Percentiles rank a stretch among this genome's conserved stretches.
phyloP scores from a whole-genome alignment of 1,140 invertebrate species.

The Branchinecta lynchi region DNA sequence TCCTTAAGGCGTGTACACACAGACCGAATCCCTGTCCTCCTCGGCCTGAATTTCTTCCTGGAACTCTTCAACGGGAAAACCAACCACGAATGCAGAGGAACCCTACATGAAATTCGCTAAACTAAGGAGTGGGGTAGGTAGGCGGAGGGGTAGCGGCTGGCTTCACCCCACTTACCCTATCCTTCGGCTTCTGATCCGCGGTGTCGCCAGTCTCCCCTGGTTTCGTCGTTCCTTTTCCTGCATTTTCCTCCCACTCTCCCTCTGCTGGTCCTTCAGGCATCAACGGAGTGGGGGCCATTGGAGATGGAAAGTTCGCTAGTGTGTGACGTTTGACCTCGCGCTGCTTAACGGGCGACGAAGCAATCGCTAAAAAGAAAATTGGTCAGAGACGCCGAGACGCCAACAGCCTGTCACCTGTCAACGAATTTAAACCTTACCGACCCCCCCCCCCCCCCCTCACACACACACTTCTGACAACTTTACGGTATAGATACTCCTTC shows the following conservation, averaged over 20 bases:
- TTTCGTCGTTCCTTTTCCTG: conserved; percentile 18
- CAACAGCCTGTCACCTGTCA: too few relatives aligned
- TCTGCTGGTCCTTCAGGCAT: conserved; percentile 20
- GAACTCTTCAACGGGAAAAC: too few relatives aligned
- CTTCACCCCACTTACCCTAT: conserved; percentile 12
- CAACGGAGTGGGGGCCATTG: conserved; percentile 17
- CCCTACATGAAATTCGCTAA: too few relatives aligned
- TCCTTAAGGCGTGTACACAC: too few relatives aligned
- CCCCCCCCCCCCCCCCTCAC: too few relatives aligned
- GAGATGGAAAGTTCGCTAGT: conserved; percentile 16
- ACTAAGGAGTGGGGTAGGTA: too few relatives aligned
- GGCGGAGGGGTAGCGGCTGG: background rate
- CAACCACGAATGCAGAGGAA: too few relatives aligned
- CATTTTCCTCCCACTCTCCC: conserved; percentile 22
- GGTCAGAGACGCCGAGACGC: background rate
- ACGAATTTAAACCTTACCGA: too few relatives aligned
- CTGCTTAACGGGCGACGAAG: conserved; percentile 11
- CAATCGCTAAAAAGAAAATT: background rate
- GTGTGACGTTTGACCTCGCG: conserved; percentile 19
- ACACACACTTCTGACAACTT: too few relatives aligned
- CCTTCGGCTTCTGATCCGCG: conserved; percentile 10
- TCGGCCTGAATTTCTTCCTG: too few relatives aligned
- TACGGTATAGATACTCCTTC: too few relatives aligned
- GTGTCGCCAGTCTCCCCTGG: conserved; percentile 17
- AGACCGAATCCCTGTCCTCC: too few relatives aligned